phyloP scores from a whole-genome alignment of 1,140 invertebrate species.

The Andricus grossulariae region DNA sequence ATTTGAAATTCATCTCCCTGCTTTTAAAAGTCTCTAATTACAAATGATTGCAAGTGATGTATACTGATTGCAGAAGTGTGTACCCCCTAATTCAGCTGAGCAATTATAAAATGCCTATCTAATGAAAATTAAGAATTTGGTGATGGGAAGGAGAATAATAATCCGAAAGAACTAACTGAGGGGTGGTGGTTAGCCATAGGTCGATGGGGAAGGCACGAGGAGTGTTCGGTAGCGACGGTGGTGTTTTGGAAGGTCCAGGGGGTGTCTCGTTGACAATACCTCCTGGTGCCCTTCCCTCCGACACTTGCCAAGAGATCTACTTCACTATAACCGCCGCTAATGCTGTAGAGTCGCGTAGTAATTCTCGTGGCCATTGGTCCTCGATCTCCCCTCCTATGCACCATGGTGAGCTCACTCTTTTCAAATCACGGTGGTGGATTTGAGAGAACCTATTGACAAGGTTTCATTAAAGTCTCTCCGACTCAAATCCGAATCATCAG shows the following conservation, averaged over 20 bases:
- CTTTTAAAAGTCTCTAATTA: too few relatives aligned
- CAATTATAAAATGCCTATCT: conserved; percentile 13
- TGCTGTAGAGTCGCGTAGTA: conserved; percentile 81
- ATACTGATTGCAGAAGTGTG: too few relatives aligned
- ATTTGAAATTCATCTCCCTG: too few relatives aligned
- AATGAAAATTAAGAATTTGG: conserved; percentile 40
- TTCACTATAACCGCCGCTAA: conserved; percentile 91
- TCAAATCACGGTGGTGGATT: conserved; percentile 39
- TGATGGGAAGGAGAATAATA: conserved; percentile 20
- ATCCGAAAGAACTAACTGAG: not conserved
- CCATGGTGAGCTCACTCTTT: conserved; percentile 63
- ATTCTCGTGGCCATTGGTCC: conserved; percentile 61
- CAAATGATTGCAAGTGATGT: not conserved
- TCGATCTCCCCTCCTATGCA: conserved; percentile 70
- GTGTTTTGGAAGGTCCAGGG: conserved; percentile 89
- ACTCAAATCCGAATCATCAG: not conserved
- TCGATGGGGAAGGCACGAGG: conserved; percentile 79
- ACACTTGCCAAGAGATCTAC: conserved; percentile 93
- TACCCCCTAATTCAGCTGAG: too few relatives aligned
- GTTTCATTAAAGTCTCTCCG: conserved; percentile 1
- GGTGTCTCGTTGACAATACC: conserved; percentile 93
- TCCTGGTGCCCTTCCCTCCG: conserved; percentile 87
- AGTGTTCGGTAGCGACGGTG: conserved; percentile 87
- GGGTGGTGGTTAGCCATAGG: conserved; percentile 63
- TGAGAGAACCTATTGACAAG: conserved; percentile 14